Conservation (phyloP, 2,113 vertebrate species). For the Nestor notabilis region DNA sequence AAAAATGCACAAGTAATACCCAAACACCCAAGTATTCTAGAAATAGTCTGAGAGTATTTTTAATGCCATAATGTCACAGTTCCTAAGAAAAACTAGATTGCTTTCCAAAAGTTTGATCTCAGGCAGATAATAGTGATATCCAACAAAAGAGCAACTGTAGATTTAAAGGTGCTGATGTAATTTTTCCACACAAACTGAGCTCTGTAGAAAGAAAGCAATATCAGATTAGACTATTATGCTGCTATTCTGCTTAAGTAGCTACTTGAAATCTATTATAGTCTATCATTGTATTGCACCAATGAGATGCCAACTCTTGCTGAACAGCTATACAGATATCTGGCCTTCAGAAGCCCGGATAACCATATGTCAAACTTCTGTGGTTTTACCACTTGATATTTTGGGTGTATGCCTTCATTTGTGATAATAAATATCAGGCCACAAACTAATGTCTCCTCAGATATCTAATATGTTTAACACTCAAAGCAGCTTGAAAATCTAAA, state of each 20-base stretch:
- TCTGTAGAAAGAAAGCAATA: not conserved
- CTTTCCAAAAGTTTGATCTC: not conserved
- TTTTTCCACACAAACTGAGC: not conserved
- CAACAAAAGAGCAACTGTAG: not conserved
- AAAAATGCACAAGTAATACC: not conserved
- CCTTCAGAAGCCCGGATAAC: not conserved
- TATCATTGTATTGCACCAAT: not conserved
- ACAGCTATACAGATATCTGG: not conserved
- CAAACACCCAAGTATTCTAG: not conserved
- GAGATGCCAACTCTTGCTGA: not conserved
- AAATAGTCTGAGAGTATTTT: not conserved
- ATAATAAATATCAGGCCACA: slow-evolving; percentile 55
- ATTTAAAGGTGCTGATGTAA: not conserved
- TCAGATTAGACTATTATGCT: not conserved
- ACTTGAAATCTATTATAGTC: not conserved
- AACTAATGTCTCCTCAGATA: slow-evolving; percentile 33
- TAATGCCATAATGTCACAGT: not conserved
- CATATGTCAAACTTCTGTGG: slow-evolving; percentile 9
- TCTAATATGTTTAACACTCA: not conserved
- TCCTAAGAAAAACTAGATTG: not conserved
- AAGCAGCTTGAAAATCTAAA: slow-evolving; percentile 51
- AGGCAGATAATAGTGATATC: not conserved
- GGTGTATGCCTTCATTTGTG: slow-evolving; percentile 19
- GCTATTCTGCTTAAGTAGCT: not conserved
- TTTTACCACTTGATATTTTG: slow-evolving; percentile 21